phyloP scores from a whole-genome alignment of 2,797 vertebrate genomes.

The Danio albolineatus region DNA sequence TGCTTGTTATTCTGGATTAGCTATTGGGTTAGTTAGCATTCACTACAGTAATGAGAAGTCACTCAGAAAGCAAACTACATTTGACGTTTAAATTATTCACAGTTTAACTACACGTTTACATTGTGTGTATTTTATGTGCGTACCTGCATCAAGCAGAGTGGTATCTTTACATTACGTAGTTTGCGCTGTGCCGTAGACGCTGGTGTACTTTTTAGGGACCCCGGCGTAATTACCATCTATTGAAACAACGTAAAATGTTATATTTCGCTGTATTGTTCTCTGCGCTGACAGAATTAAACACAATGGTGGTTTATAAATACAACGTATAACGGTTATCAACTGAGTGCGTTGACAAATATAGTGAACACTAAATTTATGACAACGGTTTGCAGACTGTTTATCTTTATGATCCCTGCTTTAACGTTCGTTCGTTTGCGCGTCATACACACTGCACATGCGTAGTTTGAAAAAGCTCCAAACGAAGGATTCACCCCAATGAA shows the following conservation, averaged over 20 bases:
- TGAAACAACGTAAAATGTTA: neutral
- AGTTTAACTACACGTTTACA: neutral
- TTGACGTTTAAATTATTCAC: neutral
- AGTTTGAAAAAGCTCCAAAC: neutral
- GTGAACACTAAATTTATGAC: neutral
- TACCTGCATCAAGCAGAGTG: conserved; percentile 4
- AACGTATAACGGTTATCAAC: neutral
- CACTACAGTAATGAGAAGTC: neutral
- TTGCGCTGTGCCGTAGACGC: neutral
- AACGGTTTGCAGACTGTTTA: neutral
- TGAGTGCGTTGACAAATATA: neutral
- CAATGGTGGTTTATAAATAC: fast-evolving
- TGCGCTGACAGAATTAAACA: neutral
- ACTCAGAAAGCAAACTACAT: neutral
- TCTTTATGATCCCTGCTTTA: conserved; percentile 3
- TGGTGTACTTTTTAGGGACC: neutral
- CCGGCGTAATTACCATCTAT: neutral
- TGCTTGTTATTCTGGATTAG: neutral
- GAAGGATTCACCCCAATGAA: neutral
- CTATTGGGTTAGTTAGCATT: neutral
- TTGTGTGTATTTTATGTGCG: neutral
- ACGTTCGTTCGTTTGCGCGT: neutral
- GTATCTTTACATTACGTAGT: conserved; percentile 7
- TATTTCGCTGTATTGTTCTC: neutral
- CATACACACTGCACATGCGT: conserved; percentile 13